These are phyloP conservation scores for Eurystomus gularis DNA, from an alignment of 2,113 vertebrate genomes.

Conservation along the genomic window DNA sequence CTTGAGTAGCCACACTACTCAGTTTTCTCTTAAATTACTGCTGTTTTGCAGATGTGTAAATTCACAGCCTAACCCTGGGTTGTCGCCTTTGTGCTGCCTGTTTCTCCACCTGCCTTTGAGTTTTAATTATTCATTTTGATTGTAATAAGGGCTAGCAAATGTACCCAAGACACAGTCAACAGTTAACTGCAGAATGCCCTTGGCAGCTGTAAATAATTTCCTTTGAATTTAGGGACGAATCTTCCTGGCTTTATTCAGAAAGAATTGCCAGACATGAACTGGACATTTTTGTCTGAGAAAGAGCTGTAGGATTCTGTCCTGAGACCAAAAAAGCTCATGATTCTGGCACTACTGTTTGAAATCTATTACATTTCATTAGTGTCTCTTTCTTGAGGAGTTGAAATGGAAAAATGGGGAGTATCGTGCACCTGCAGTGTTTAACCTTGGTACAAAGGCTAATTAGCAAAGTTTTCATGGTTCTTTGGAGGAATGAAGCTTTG, in stretches of 20 bases:
- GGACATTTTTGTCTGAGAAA: background rate
- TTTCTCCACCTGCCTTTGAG: background rate
- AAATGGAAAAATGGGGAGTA: background rate
- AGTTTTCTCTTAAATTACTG: background rate
- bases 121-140: constrained; percentile 1
- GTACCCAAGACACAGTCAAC: background rate
- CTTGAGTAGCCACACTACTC: background rate
- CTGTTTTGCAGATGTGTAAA: background rate
- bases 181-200: background rate
- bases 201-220: constrained; percentile 25
- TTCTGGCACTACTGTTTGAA: background rate
- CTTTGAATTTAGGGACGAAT: background rate
- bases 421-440: background rate
- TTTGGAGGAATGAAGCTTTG: background rate
- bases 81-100: background rate
- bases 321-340: background rate
- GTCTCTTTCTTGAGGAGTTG: background rate
- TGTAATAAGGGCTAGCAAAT: background rate
- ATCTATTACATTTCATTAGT: background rate
- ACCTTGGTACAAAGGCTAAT: background rate
- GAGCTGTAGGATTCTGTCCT: background rate
- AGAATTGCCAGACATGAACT: background rate
- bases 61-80: background rate
- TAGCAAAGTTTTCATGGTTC: background rate
- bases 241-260: background rate